Base-by-base conservation (phyloP, 2,888 invertebrate genomes). In the Blera fallax region DNA sequence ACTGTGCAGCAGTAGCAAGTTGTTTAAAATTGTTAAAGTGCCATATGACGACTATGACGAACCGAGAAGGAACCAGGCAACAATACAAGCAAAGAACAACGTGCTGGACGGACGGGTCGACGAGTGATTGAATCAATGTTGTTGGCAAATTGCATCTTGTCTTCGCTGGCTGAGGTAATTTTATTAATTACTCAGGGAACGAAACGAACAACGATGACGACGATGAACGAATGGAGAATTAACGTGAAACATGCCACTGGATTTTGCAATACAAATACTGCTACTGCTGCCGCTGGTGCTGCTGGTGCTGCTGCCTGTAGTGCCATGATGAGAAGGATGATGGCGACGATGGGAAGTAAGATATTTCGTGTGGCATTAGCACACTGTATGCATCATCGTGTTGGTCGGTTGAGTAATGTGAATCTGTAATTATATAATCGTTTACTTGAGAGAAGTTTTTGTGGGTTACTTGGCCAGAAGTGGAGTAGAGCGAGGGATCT, bases 81-180 rank as follows among this genome's bases (percentile, higher is more conserved):
- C 40, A 18, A 62, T 32, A 34, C 27, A n/a, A 40, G 32, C 40
- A 34, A 54, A 56, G 37, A 21, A 40, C 24, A 16, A 45, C 56
- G 32, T 6, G 50, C 7, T 16, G 29, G 64, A 65, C 67, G 56
- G 58, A 48, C 65, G 29, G 56, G 58, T n/a, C n/a, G n/a, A 52
- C 67, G 74, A 62, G 81, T 81, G 81, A 85, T 85, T 85, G 76
- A 85, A 85, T 85, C 76, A 77, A 81, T 74, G 74, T 74, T 76
- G 83, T 81, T 85, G 81, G 81, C 81, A 85, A 85, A 85, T 85
- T 81, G 85, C 85, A 85, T 81, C 81, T 81, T 85, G 85, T 72
- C 81, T 85, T 85, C 76, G 45, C 43, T 58, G 58, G 52, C 45
- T 81, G 67, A 81, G 76, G 81, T 85, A 85, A 85, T 85, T 85